phyloP scores from a whole-genome alignment of 35 echinoderm and acorn worm genomes.

The Lytechinus pictus region DNA sequence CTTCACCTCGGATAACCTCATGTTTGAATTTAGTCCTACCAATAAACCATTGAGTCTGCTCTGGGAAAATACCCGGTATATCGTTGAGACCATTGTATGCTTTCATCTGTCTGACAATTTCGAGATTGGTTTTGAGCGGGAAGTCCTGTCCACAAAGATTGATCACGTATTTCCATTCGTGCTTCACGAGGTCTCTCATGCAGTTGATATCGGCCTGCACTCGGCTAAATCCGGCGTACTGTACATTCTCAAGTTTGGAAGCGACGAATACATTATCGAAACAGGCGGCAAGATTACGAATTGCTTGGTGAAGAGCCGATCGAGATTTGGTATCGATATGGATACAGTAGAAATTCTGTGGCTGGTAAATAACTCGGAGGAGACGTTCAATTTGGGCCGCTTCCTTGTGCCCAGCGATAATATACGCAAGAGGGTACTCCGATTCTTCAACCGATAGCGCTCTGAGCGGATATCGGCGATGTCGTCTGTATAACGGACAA shows the following conservation, averaged over 20 bases:
- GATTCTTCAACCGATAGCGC: conserved; percentile 61
- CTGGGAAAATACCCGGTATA: conserved; percentile 40
- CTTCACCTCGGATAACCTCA: background rate
- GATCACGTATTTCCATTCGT: conserved; percentile 68
- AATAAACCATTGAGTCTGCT: conserved; percentile 16
- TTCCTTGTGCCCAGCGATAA: conserved; percentile 57
- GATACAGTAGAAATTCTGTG: conserved; percentile 79
- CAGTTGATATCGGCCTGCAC: conserved; percentile 76
- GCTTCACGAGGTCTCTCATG: conserved; percentile 65
- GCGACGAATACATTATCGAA: conserved; percentile 82
- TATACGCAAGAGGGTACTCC: conserved; percentile 68
- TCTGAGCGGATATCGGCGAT: conserved; percentile 47
- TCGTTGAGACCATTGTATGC: conserved; percentile 65
- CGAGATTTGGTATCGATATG: conserved; percentile 71
- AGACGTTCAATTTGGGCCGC: conserved; percentile 67
- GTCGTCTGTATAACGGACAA: conserved; percentile 52
- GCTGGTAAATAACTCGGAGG: conserved; percentile 76
- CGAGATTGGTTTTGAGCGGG: conserved; percentile 82
- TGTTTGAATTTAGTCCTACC: conserved; percentile 17
- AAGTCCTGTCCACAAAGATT: conserved; percentile 79
- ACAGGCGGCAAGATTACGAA: conserved; percentile 54
- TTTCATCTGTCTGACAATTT: conserved; percentile 71
- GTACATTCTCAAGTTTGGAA: conserved; percentile 57
- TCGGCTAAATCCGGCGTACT: background rate
- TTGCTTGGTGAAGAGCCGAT: conserved; percentile 45